Evolutionary conservation across 2,113 vertebrate species (phyloP), one percentile per base, ranked within the genome.

Genomic region (Anthoscopus minutus): DNA sequence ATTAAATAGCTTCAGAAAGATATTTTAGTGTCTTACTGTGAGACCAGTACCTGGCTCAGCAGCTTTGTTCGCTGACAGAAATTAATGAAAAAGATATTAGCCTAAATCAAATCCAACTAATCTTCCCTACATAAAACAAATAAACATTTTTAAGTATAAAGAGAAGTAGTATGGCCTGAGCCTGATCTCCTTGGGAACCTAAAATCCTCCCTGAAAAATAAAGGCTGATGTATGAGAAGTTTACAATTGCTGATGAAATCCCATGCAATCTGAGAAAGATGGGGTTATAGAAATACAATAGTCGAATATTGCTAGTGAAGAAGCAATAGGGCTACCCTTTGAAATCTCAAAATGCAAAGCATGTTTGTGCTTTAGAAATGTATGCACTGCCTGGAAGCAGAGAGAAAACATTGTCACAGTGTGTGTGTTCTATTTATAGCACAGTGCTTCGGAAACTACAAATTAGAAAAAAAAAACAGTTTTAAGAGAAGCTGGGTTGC

Each of bases 401-500:
- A 81, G 79, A 89, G 73, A 86, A 82, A 93, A 88, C 67, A 86
- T n/a, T 93, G 85, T 72, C 93, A 91, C 86, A 71, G 81, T 69
- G 31, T 92, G 87, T 56, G 58, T 76, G 28, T 51, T 85, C 95
- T 89, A 92, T 88, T 94, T 93, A 97, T 88, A 90, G 85, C 69
- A 58, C 0, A 0, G 67, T 58, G 33, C 71, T 91, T 93, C 77
- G 31, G 66, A 93, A 94, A 95, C 81, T 89, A 94, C 85, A 80
- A 90, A 93, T 94, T 85, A 93, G 84, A 31, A 66, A 72, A 66
- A n/a, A 91, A 83, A 64, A 85, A 38, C 10, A 67, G 24, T 86
- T 92, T 83, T 53, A 90, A 84, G 76, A 93, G 82, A 93, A 83
- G 69, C 82, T 90, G 53, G n/a, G 92, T 92, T 92, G 94, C 93